Conservation (phyloP, 2,888 invertebrate genomes). For the Chrysomela aeneicollis region DNA sequence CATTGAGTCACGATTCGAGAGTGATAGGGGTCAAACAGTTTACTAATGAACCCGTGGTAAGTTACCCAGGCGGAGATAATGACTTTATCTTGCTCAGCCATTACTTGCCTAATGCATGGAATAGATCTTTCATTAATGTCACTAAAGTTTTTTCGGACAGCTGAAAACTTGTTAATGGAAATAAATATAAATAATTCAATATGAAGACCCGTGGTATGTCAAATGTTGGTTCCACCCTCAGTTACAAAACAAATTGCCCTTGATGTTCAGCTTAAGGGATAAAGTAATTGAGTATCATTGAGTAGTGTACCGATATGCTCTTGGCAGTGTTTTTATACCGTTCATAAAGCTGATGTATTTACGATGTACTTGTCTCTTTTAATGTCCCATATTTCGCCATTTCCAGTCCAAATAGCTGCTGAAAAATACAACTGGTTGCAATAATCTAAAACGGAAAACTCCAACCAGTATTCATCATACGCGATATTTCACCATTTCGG, state of each 20-base stretch:
- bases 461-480: background rate
- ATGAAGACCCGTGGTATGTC: too few species aligned
- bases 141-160: too few species aligned
- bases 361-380: background rate
- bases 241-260: too few species aligned
- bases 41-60: constrained; percentile 45
- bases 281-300: too few species aligned
- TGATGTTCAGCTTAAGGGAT: too few species aligned
- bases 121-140: too few species aligned
- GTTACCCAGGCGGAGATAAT: constrained; percentile 43
- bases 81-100: constrained; percentile 24
- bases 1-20: constrained; percentile 43
- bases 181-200: too few species aligned
- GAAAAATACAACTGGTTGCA: constrained; percentile 3
- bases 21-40: constrained; percentile 43
- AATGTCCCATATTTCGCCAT: background rate
- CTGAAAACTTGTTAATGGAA: too few species aligned
- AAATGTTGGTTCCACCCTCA: too few species aligned
- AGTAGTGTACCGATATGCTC: too few species aligned
- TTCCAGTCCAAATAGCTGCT: background rate
- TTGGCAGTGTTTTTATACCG: background rate
- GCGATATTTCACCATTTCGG: background rate
- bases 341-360: background rate
- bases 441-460: background rate
- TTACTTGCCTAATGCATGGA: too few species aligned